A percentile compares a stretch with the other conserved stretches of the same genome.
phyloP scores from a whole-genome alignment of 1,140 invertebrate genomes.

The Papilio glaucus region DNA sequence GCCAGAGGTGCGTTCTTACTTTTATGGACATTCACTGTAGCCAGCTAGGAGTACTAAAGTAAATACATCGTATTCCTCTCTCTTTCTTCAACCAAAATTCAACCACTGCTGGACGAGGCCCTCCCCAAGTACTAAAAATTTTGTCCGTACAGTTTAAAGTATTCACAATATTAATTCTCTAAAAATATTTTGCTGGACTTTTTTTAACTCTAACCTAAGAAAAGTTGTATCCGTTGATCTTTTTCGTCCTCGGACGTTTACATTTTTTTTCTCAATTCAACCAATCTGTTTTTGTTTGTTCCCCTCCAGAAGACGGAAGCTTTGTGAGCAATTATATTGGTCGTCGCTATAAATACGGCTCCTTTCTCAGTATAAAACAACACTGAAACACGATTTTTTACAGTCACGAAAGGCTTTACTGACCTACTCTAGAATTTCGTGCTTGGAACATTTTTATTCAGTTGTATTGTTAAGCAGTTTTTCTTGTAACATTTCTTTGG shows the following conservation, averaged over 20 bases:
- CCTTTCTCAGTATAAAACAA: conserved; percentile 20
- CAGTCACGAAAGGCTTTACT: background rate
- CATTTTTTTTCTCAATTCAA: background rate
- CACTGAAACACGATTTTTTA: conserved; percentile 5
- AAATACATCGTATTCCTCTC: too few species aligned
- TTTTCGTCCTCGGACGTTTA: background rate
- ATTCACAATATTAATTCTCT: too few species aligned
- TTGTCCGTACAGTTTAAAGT: too few species aligned
- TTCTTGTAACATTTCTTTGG: background rate
- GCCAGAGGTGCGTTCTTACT: too few species aligned
- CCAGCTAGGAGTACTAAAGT: too few species aligned
- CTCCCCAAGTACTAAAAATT: too few species aligned
- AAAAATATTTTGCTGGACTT: too few species aligned
- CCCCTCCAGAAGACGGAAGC: conserved; percentile 11
- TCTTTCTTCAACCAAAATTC: too few species aligned
- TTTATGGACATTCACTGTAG: too few species aligned
- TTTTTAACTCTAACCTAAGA: background rate
- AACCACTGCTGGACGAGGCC: too few species aligned
- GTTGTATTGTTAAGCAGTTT: background rate
- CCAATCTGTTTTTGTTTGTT: conserved; percentile 11
- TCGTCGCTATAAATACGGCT: conserved; percentile 12
- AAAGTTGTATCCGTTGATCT: background rate
- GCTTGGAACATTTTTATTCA: background rate
- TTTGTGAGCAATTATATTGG: conserved; percentile 14
- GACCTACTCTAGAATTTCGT: background rate